Conservation (phyloP, 2,888 invertebrate species). For the Sinhomidia bicolor region DNA sequence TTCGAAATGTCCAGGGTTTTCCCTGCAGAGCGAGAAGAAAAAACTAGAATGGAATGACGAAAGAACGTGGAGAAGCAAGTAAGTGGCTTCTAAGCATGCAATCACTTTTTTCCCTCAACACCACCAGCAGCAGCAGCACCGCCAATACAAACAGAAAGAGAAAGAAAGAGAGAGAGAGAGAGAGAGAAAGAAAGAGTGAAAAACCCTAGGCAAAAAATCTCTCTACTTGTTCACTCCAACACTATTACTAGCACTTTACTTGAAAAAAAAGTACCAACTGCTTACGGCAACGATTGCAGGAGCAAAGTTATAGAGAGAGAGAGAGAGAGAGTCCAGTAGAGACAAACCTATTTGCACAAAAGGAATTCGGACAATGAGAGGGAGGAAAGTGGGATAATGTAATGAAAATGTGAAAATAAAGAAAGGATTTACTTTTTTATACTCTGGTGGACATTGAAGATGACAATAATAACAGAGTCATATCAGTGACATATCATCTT, state of each 20-base stretch:
- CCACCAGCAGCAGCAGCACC: constrained; percentile 8
- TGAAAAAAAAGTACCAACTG: neutral
- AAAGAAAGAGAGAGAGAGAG: neutral
- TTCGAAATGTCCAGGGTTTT: constrained; percentile 52
- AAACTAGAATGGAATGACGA: constrained; percentile 21
- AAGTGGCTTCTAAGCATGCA: constrained; percentile 66
- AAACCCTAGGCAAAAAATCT: constrained; percentile 14
- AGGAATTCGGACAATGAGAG: neutral
- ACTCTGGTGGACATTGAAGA: neutral
- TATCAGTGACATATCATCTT: constrained; percentile 48
- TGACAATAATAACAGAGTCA: constrained; percentile 5
- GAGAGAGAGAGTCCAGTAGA: constrained; percentile 3
- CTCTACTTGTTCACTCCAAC: constrained; percentile 11
- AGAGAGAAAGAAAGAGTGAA: too few relatives aligned
- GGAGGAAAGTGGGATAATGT: constrained; percentile 16
- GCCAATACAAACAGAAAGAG: neutral
- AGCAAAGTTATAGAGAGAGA: too few relatives aligned
- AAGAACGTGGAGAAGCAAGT: constrained; percentile 56
- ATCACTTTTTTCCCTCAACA: constrained; percentile 44
- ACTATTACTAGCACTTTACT: constrained; percentile 9
- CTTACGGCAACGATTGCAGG: constrained; percentile 32
- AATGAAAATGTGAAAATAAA: constrained; percentile 42
- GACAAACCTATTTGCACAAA: neutral
- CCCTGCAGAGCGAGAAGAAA: constrained; percentile 37
- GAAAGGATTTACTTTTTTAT: neutral